Conservation (phyloP, 1,140 invertebrate genomes). For the Rhopalosiphum padi region DNA sequence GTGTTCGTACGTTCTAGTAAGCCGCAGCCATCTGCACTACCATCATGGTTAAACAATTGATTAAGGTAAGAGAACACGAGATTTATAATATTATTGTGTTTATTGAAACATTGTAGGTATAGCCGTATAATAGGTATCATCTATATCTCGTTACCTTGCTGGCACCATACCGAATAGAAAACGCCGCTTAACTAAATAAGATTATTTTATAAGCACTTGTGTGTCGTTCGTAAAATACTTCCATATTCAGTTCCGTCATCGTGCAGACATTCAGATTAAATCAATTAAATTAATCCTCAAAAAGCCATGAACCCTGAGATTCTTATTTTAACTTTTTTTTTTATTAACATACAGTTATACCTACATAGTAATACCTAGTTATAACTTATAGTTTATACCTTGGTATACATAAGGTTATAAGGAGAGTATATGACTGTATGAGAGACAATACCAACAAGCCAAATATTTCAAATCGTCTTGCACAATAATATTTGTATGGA, state of each 20-base stretch:
- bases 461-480: too few relatives aligned
- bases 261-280: too few relatives aligned
- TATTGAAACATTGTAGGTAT: neutral
- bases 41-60: slow-evolving; percentile 23
- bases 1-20: neutral
- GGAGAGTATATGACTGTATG: too few relatives aligned
- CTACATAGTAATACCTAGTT: too few relatives aligned
- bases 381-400: too few relatives aligned
- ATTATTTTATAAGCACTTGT: neutral
- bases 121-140: neutral
- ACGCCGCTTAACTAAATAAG: neutral
- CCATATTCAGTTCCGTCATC: neutral
- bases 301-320: too few relatives aligned
- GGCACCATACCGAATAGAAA: neutral
- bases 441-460: too few relatives aligned
- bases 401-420: too few relatives aligned
- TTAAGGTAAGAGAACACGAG: neutral
- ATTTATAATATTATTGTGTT: neutral
- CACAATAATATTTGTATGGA: too few relatives aligned
- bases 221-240: neutral
- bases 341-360: too few relatives aligned
- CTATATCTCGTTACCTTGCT: neutral
- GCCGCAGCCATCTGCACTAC: neutral
- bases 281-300: too few relatives aligned
- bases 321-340: too few relatives aligned